phyloP scores from a whole-genome alignment of 2,113 vertebrate species.

The Tyto alba region DNA sequence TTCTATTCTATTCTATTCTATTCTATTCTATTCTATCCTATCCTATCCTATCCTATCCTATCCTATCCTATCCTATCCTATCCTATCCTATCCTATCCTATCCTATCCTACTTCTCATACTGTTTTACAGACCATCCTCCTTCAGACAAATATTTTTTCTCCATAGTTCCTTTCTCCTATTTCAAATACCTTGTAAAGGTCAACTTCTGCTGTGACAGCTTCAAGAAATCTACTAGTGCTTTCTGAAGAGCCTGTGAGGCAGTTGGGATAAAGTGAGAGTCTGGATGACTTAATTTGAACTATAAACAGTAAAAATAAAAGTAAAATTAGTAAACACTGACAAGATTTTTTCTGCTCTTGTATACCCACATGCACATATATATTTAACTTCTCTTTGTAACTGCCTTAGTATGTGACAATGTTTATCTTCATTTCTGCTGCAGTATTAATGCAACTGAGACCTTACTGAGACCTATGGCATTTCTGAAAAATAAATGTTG shows the following conservation, averaged over 20 bases:
- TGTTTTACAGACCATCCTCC: not conserved
- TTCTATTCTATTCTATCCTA: not conserved
- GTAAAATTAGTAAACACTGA: not conserved
- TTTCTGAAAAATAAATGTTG: not conserved
- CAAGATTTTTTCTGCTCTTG: not conserved
- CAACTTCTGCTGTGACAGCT: not conserved
- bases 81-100: not conserved
- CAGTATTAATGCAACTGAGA: not conserved
- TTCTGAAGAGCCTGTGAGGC: not conserved
- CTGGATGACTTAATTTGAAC: not conserved
- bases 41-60: not conserved
- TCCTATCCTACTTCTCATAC: not conserved
- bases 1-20: too few species aligned
- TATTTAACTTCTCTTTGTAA: not conserved
- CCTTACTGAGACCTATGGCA: not conserved
- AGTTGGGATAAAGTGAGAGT: not conserved
- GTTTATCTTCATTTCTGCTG: not conserved
- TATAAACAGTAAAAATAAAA: not conserved
- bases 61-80: not conserved
- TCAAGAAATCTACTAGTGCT: not conserved
- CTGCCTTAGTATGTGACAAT: not conserved
- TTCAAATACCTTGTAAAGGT: not conserved
- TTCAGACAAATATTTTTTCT: not conserved
- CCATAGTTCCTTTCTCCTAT: not conserved
- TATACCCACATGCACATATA: not conserved